Base-by-base conservation (phyloP, 2,113 vertebrate genomes). In the Calyptommatus sinebrachiatus region DNA sequence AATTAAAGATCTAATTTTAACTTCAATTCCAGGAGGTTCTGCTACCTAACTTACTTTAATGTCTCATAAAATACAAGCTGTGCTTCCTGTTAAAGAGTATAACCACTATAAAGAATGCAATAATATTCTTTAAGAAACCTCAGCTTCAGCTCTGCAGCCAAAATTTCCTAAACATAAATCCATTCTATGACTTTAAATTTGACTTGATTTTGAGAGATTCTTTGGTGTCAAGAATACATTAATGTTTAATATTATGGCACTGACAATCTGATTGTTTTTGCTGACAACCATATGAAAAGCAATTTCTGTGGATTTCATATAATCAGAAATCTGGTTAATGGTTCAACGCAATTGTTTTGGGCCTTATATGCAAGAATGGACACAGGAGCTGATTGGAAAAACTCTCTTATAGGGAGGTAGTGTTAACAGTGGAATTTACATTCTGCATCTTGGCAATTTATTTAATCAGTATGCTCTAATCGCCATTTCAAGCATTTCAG, bases 41-140 rank as follows among this genome's bases (percentile, higher is more conserved):
- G 28, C 12, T 16, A 35, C 22, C 12, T 84, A 85, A 75, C 0
- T 50, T 35, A 29, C 12, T 68, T 68, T n/a, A 26, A 67, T 21
- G 71, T 60, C 53, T 85, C 72, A 50, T 28, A 46, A 89, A 88
- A 82, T 45, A 2, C 57, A 69, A 84, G 41, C 46, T 35, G 4
- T 22, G 63, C 5, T 1, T 84, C 69, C 41, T 4, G 46, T 45
- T 11, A 50, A 70, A 81, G 53, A 57, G 4, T 14, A 16, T 57
- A 57, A 57, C 53, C 53, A 57, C 53, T 57, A 57, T 57, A 14
- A 50, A 61, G 11, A 57, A 7, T 68, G 53, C 8, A 76, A 76
- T 48, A 63, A 46, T 45, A 7, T 9, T 62, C n/a, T n/a, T n/a
- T 62, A 63, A 63, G 24, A 45, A 62, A 3, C 26, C 57, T 76